Evolutionary conservation across 2,797 vertebrate species (phyloP).

Genomic region (Dryobates pubescens): DNA sequence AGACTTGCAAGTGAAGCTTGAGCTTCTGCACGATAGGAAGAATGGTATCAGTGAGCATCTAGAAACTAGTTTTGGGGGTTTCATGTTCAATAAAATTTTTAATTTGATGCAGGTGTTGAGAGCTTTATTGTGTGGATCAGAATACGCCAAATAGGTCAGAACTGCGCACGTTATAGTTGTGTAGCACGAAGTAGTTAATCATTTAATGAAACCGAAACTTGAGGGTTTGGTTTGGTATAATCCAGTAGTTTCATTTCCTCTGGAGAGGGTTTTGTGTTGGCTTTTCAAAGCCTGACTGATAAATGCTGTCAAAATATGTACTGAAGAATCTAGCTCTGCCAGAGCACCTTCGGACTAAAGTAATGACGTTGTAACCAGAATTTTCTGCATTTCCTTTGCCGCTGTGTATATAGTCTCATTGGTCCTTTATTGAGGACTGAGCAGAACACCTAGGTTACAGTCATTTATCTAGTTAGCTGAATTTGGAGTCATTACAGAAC

Average conservation of each 20-base stretch:
- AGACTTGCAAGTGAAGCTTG: not conserved
- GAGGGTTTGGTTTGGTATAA: not conserved
- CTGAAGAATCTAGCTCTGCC: not conserved
- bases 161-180: not conserved
- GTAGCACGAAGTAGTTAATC: not conserved
- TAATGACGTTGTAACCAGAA: not conserved
- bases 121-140: not conserved
- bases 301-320: not conserved
- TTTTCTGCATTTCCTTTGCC: not conserved
- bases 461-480: not conserved
- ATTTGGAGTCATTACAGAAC: not conserved
- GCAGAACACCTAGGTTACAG: not conserved
- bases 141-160: not conserved
- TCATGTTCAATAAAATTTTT: not conserved
- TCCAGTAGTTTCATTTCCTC: not conserved
- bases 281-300: not conserved
- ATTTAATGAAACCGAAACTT: not conserved
- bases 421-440: not conserved
- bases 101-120: not conserved
- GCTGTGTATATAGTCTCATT: rapidly evolving
- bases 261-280: not conserved
- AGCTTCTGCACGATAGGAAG: not conserved
- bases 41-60: not conserved
- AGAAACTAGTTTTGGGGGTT: not conserved
- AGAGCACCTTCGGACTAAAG: not conserved